Conservation (phyloP, 2,888 invertebrate species). For the Epicampocera succincta region DNA sequence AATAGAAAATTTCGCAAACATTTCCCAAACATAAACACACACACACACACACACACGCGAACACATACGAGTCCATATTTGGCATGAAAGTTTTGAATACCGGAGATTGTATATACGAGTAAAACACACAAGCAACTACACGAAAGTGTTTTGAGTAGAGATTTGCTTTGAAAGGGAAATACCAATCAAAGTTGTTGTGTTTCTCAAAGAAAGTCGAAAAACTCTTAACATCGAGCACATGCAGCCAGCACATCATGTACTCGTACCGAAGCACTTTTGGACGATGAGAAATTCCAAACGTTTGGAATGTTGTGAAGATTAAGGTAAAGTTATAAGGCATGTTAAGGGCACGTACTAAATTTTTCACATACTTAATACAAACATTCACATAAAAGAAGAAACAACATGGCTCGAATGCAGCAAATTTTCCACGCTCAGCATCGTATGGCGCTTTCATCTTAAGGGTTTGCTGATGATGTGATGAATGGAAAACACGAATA, state of each 20-base stretch:
- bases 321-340: constrained; percentile 60
- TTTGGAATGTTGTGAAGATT: constrained; percentile 35
- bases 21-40: constrained; percentile 57
- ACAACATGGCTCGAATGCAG: constrained; percentile 19
- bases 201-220: constrained; percentile 61
- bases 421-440: constrained; percentile 57
- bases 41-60: neutral
- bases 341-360: constrained; percentile 57
- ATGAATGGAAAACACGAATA: constrained; percentile 38
- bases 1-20: constrained; percentile 59
- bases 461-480: constrained; percentile 28
- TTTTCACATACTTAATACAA: constrained; percentile 48
- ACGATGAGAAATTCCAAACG: constrained; percentile 49
- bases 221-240: constrained; percentile 36
- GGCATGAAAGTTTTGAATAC: neutral
- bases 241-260: neutral
- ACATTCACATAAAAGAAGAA: neutral
- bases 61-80: too few relatives aligned
- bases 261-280: neutral
- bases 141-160: neutral
- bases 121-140: neutral
- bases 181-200: constrained; percentile 56
- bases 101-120: constrained; percentile 11
- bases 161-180: constrained; percentile 33
- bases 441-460: constrained; percentile 58